Evolutionary conservation across 1,140 invertebrate species (phyloP).

Genomic region (Ceratina japonica): DNA sequence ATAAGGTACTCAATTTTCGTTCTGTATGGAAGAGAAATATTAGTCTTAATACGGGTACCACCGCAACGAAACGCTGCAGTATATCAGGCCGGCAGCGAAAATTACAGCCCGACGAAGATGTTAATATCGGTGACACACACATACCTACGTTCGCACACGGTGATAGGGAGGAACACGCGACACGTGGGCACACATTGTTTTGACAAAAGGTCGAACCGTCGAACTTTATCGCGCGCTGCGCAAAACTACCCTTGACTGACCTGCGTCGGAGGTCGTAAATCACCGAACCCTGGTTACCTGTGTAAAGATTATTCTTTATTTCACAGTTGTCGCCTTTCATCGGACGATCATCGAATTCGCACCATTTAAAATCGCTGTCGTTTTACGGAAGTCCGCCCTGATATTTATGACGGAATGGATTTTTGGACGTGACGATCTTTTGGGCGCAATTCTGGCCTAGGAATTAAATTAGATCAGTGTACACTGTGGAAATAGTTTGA

Average conservation of each 20-base stretch:
- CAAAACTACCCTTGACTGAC: constrained; percentile 21
- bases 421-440: neutral
- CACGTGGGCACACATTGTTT: constrained; percentile 46
- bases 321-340: constrained; percentile 10
- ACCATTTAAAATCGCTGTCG: no score
- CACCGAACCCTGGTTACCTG: neutral
- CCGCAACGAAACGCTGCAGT: constrained; percentile 61
- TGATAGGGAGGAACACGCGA: constrained; percentile 14
- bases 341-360: constrained; percentile 29
- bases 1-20: constrained; percentile 72
- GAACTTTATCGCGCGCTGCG: constrained; percentile 49
- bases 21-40: constrained; percentile 67
- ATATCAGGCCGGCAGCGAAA: constrained; percentile 63
- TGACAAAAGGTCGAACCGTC: constrained; percentile 47
- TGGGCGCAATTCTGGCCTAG: neutral
- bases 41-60: constrained; percentile 66
- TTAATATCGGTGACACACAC: constrained; percentile 62
- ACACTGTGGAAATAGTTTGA: neutral
- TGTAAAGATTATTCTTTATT: constrained; percentile 36
- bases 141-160: neutral
- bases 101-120: constrained; percentile 66
- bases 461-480: neutral
- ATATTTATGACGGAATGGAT: no score
- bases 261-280: constrained; percentile 44
- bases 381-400: no score